Evolutionary conservation across 2,113 vertebrate species (phyloP).

Genomic region (Burhinus oedicnemus): DNA sequence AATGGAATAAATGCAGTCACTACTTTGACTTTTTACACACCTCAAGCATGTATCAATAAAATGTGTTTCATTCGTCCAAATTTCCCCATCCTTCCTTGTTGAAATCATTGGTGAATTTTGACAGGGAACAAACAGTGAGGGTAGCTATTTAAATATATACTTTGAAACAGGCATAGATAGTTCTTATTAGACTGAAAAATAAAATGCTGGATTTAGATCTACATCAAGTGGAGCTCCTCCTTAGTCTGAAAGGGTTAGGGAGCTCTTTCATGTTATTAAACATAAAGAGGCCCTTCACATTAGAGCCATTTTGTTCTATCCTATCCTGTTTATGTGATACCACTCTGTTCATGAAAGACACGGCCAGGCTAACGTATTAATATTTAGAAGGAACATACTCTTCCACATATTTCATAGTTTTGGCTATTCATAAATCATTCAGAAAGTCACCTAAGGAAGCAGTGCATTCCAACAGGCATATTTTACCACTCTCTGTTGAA

Average conservation of each 20-base stretch:
- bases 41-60: not conserved
- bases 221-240: not conserved
- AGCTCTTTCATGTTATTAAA: not conserved
- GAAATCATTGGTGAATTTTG: not conserved
- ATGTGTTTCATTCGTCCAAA: not conserved
- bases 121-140: not conserved
- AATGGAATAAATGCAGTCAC: not conserved
- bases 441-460: slow-evolving; percentile 31
- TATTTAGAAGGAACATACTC: not conserved
- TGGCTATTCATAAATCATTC: not conserved
- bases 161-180: not conserved
- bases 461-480: slow-evolving; percentile 3
- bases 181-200: not conserved
- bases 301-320: not conserved
- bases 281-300: not conserved
- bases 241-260: not conserved
- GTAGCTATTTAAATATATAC: not conserved
- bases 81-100: not conserved
- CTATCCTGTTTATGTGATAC: not conserved
- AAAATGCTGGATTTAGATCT: not conserved
- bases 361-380: not conserved
- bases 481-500: slow-evolving; percentile 26
- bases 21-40: not conserved
- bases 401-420: not conserved
- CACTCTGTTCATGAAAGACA: not conserved